Percentiles rank a stretch among this genome's conserved stretches.
phyloP scores from a whole-genome alignment of 2,797 vertebrate genomes.

The Tenualosa thibaudeaui region DNA sequence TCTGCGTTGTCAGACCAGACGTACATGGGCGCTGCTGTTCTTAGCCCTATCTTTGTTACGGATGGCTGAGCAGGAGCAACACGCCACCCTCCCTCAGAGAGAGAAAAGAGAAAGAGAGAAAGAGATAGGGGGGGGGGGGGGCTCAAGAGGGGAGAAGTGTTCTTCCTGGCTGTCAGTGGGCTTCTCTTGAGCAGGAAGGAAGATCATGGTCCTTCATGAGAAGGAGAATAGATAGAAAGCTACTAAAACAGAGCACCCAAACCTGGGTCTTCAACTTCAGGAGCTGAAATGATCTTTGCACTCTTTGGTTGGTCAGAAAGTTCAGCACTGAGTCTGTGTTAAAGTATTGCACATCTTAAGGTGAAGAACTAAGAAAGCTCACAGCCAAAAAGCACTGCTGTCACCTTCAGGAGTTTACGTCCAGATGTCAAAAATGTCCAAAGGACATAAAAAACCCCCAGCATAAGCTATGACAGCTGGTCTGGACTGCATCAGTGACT shows the following conservation, averaged over 20 bases:
- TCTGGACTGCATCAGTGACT: background rate
- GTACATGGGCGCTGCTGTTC: background rate
- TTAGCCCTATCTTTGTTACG: constrained; percentile 1
- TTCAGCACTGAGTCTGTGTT: background rate
- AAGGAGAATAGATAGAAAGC: too few species aligned
- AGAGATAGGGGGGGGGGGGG: constrained; percentile 25
- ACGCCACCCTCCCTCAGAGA: background rate
- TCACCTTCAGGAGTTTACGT: background rate
- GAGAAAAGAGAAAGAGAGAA: background rate
- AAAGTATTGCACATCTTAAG: background rate
- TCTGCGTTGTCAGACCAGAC: background rate
- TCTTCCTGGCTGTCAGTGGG: background rate
- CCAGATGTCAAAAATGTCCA: background rate
- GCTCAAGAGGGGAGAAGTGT: background rate
- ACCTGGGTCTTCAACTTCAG: background rate
- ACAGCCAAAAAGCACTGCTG: background rate
- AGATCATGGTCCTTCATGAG: background rate
- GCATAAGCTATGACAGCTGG: background rate
- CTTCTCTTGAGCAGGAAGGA: background rate
- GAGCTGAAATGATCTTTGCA: background rate
- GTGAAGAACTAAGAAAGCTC: background rate
- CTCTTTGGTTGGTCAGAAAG: background rate
- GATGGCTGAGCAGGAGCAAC: background rate
- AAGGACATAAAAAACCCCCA: background rate
- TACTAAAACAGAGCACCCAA: background rate